Evolutionary conservation across 2,888 invertebrate genomes (phyloP), one percentile per base, ranked within the genome.

Genomic region (Leptinotarsa rubiginosa): DNA sequence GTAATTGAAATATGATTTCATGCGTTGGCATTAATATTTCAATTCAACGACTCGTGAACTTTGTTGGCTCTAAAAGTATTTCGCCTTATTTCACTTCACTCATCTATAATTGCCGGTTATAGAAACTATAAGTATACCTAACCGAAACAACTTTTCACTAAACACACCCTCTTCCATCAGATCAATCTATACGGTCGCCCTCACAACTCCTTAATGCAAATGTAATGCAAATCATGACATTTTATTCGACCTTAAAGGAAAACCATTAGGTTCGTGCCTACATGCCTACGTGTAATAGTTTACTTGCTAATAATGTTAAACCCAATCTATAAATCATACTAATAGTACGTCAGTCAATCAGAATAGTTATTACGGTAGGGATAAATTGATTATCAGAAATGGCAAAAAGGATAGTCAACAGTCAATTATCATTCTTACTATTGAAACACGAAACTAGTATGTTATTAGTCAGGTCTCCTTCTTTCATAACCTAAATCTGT

Each of bases 141-240:
- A 62, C 25, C 16, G 31, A 41, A 62, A 62, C 41, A 62, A 62
- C 62, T 41, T 62, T 62, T 31, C 41, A 62, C 31, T 41, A n/a
- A 56, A 59, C 69, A 69, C 69, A 69, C 69, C 70, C 65, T 65
- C 65, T 31, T 50, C 22, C 70, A 69, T 69, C 67, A 52, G 47
- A 49, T 69, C 22, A 56, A 41, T 54, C 68, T 68, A 54, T 52
- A 54, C 54, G 31, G 56, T 70, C 76, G 76, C 76, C 76, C 76
- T 72, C 76, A 69, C 71, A 76, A 69, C 52, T 69, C 64, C 65
- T 50, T 71, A 68, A 78, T 75, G 75, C 69, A 75, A 78, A 78
- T 77, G 67, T 50, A 65, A 78, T 78, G 77, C 78, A 78, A 78
- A 78, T 78, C 77, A 68, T 75, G 77, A 77, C 77, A 78, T 78